A percentile compares a stretch with the other conserved stretches of the same genome.
phyloP scores from a whole-genome alignment of 2,797 vertebrate genomes.

The Podargus strigoides region DNA sequence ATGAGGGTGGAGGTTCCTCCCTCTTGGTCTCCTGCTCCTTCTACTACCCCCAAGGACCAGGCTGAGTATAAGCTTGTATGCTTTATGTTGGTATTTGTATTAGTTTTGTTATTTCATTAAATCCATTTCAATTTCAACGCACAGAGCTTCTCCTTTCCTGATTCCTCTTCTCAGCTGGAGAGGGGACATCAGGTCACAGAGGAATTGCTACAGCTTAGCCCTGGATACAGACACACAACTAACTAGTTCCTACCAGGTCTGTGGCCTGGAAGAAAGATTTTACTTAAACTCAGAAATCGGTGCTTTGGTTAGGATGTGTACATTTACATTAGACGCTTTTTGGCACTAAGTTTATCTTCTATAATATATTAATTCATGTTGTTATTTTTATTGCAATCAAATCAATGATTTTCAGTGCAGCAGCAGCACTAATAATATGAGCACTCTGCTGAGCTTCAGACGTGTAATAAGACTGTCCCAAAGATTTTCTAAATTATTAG shows the following conservation, averaged over 20 bases:
- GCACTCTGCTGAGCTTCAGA: not conserved
- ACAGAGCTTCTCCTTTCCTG: too few relatives aligned
- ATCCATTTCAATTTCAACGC: too few relatives aligned
- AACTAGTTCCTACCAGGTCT: not conserved
- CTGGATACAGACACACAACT: too few relatives aligned
- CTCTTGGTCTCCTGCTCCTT: too few relatives aligned
- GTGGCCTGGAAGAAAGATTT: not conserved
- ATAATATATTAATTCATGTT: not conserved
- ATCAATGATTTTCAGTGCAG: not conserved
- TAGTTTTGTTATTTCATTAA: too few relatives aligned
- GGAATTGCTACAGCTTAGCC: too few relatives aligned
- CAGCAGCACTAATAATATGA: not conserved
- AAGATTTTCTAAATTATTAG: not conserved
- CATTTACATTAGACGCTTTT: not conserved
- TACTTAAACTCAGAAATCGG: not conserved
- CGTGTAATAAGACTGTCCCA: not conserved
- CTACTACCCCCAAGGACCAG: too few relatives aligned
- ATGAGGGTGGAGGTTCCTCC: too few relatives aligned
- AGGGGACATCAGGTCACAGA: too few relatives aligned
- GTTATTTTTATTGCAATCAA: not conserved
- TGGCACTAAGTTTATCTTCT: not conserved
- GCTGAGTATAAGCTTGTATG: too few relatives aligned
- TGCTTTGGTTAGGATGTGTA: not conserved
- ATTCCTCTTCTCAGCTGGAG: too few relatives aligned
- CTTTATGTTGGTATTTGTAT: too few relatives aligned